phyloP scores from a whole-genome alignment of 2,797 vertebrate genomes.

The Kryptopterus vitreolus region DNA sequence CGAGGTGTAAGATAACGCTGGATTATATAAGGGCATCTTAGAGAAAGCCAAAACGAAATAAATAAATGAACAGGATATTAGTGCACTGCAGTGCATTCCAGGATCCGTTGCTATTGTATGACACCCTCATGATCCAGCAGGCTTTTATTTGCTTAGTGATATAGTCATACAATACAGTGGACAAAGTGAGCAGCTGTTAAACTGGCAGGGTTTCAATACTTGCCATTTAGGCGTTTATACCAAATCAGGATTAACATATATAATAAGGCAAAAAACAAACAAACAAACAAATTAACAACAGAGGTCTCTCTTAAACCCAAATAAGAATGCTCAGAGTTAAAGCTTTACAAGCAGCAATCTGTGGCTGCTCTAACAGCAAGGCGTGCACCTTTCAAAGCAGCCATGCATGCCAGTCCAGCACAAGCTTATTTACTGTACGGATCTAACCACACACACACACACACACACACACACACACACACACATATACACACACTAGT shows the following conservation, averaged over 20 bases:
- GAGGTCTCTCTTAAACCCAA: conserved; percentile 5
- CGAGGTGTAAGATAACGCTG: background rate
- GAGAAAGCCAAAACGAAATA: background rate
- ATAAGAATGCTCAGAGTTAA: conserved; percentile 2
- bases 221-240: background rate
- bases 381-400: conserved; percentile 12
- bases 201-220: background rate
- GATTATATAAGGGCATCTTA: background rate
- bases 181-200: background rate
- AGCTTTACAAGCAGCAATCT: conserved; percentile 37
- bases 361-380: conserved; percentile 21
- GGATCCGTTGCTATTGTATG: background rate
- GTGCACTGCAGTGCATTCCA: background rate
- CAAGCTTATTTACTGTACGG: conserved; percentile 24
- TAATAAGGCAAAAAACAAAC: too few species aligned
- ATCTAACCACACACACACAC: background rate
- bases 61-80: background rate
- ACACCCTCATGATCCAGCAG: background rate
- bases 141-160: background rate
- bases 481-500: background rate
- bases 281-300: background rate
- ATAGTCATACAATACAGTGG: background rate
- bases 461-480: background rate
- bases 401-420: conserved; percentile 20
- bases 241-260: background rate